Percentiles rank a stretch among this genome's conserved stretches.
Conservation (phyloP, 1,140 invertebrate genomes). For the Bombus vancouverensis region DNA sequence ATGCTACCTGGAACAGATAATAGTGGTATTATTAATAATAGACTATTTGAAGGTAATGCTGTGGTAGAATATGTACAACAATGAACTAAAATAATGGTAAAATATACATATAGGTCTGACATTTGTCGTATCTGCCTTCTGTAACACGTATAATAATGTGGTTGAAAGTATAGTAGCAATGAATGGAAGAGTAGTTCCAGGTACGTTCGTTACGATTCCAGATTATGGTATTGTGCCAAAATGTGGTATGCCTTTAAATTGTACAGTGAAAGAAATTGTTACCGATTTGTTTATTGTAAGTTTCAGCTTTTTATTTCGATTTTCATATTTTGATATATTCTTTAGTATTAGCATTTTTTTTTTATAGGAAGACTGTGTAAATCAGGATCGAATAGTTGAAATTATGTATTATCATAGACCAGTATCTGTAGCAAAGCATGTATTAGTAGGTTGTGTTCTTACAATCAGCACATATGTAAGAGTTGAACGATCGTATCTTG, state of each 20-base stretch:
- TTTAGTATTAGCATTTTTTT: not conserved
- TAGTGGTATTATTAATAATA: slow-evolving; percentile 32
- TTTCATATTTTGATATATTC: not conserved
- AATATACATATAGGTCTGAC: slow-evolving; percentile 71
- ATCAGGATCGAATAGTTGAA: slow-evolving; percentile 83
- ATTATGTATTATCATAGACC: slow-evolving; percentile 87
- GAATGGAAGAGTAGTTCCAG: slow-evolving; percentile 81
- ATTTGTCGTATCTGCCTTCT: slow-evolving; percentile 80
- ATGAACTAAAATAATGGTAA: slow-evolving; percentile 1
- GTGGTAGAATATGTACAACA: not conserved
- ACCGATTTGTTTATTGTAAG: slow-evolving; percentile 84
- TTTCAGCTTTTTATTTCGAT: slow-evolving; percentile 18
- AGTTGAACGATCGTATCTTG: slow-evolving; percentile 88
- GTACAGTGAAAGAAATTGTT: slow-evolving; percentile 83
- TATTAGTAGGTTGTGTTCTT: slow-evolving; percentile 88
- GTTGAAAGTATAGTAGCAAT: slow-evolving; percentile 76
- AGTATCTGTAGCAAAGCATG: slow-evolving; percentile 81
- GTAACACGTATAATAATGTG: slow-evolving; percentile 76
- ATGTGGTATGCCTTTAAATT: slow-evolving; percentile 70
- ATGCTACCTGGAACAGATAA: not conserved
- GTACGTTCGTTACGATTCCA: slow-evolving; percentile 80
- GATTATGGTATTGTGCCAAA: slow-evolving; percentile 85
- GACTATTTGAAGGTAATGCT: slow-evolving; percentile 66
- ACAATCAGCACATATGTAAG: slow-evolving; percentile 89
- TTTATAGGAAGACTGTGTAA: slow-evolving; percentile 85